Conservation (phyloP, 2,888 invertebrate species). For the Cephus runcator region DNA sequence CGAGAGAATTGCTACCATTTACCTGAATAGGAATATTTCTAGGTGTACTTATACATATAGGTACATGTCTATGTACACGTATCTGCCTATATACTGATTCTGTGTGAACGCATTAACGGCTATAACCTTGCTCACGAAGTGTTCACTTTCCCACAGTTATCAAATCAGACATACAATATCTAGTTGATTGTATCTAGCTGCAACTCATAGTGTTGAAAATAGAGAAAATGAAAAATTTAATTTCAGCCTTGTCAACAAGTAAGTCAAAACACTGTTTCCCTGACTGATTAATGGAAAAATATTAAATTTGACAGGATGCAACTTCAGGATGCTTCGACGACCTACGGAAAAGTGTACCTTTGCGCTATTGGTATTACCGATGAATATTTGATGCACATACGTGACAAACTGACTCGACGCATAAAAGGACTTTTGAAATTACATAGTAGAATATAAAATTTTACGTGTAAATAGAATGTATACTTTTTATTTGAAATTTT, state of each 20-base stretch:
- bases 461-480: not conserved
- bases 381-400: not conserved
- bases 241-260: not conserved
- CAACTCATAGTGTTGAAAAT: not conserved
- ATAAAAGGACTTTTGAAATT: not conserved
- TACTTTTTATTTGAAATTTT: not conserved
- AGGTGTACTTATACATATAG: not conserved
- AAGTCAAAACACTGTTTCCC: not conserved
- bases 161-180: conserved; percentile 33
- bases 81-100: not conserved
- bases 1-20: conserved; percentile 22
- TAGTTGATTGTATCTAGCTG: not conserved
- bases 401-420: not conserved
- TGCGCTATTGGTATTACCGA: not conserved
- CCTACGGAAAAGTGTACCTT: not conserved
- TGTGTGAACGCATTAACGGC: not conserved
- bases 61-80: conserved; percentile 6
- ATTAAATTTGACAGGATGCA: not conserved
- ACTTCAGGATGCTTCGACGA: not conserved
- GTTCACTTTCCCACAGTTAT: conserved; percentile 50
- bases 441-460: not conserved
- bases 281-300: not conserved
- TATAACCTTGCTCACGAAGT: conserved; percentile 14
- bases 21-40: not conserved
- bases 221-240: not conserved